A percentile compares a stretch with the other conserved stretches of the same genome.
Evolutionary conservation across 1,140 invertebrate genomes (phyloP).

Genomic region (Doryteuthis pealeii): DNA sequence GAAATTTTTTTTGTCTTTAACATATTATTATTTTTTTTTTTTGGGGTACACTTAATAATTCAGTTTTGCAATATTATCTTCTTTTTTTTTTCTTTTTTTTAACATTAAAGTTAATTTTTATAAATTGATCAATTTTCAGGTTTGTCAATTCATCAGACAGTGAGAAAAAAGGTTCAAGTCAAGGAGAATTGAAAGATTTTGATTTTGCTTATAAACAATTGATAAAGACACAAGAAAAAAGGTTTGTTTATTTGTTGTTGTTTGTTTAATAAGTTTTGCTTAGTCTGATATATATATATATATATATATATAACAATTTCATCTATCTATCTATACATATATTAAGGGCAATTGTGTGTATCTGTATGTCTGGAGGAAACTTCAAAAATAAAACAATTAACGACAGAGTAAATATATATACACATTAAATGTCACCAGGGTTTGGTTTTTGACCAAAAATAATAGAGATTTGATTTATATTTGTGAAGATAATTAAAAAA

Average conservation of each 20-base stretch:
- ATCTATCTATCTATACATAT: no score
- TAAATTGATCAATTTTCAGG: constrained; percentile 25
- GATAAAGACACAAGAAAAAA: constrained; percentile 66
- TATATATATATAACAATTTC: no score
- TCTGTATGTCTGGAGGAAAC: no score
- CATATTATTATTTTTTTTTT: not conserved
- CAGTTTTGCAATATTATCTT: not conserved
- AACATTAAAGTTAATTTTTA: constrained; percentile 7
- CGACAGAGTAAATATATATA: no score
- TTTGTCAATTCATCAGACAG: constrained; percentile 55
- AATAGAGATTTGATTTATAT: no score
- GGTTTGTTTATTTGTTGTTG: constrained; percentile 31
- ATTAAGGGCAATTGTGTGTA: no score
- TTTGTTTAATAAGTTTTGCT: constrained; percentile 4
- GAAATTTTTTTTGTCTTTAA: no score
- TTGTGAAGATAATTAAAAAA: no score
- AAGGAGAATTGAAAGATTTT: constrained; percentile 62
- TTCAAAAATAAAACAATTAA: no score
- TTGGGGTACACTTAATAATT: not conserved
- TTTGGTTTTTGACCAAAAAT: no score
- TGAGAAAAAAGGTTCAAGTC: constrained; percentile 32
- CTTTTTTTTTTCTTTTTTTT: not conserved
- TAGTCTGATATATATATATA: no score
- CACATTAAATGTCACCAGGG: no score
- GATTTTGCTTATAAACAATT: constrained; percentile 70